Conservation (phyloP, 37 sponge, comb jelly and placozoan genomes). For the Mnemiopsis leidyi region DNA sequence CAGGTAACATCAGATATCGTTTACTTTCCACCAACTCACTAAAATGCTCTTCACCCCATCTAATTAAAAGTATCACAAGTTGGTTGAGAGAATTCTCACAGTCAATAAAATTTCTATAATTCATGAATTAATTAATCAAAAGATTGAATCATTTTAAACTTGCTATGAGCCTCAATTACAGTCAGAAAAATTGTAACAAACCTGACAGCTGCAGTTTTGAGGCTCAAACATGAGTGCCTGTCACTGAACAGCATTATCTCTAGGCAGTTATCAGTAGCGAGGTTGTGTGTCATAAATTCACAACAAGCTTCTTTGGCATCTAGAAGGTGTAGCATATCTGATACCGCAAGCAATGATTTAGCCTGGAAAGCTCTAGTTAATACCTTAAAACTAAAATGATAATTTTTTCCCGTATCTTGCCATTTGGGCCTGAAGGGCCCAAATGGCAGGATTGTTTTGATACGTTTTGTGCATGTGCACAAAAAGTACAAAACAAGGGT, state of each 20-base stretch:
- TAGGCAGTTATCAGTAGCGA: conserved; percentile 90
- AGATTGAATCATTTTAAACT: conserved; percentile 4
- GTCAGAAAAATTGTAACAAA: too few relatives aligned
- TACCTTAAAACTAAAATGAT: too few relatives aligned
- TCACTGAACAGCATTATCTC: conserved; percentile 69
- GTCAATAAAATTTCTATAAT: too few relatives aligned
- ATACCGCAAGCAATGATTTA: conserved; percentile 73
- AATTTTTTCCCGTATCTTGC: too few relatives aligned
- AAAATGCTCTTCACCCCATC: conserved; percentile 63
- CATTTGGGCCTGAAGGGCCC: too few relatives aligned
- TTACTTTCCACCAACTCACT: conserved; percentile 19
- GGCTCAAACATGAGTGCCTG: not conserved
- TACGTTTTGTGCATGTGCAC: too few relatives aligned
- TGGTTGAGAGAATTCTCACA: too few relatives aligned
- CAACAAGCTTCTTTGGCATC: conserved; percentile 82
- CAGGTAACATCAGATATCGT: conserved; percentile 40
- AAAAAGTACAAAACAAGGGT: too few relatives aligned
- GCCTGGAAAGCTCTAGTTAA: too few relatives aligned
- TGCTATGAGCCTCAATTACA: too few relatives aligned
- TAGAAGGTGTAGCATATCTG: conserved; percentile 83
- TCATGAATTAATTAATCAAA: not conserved
- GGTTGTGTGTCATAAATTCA: conserved; percentile 80
- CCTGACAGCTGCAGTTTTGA: conserved; percentile 58
- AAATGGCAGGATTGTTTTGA: too few relatives aligned
- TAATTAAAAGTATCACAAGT: too few relatives aligned